phyloP scores from a whole-genome alignment of 2,888 invertebrate species.

The Drosophila pseudotalamancana region DNA sequence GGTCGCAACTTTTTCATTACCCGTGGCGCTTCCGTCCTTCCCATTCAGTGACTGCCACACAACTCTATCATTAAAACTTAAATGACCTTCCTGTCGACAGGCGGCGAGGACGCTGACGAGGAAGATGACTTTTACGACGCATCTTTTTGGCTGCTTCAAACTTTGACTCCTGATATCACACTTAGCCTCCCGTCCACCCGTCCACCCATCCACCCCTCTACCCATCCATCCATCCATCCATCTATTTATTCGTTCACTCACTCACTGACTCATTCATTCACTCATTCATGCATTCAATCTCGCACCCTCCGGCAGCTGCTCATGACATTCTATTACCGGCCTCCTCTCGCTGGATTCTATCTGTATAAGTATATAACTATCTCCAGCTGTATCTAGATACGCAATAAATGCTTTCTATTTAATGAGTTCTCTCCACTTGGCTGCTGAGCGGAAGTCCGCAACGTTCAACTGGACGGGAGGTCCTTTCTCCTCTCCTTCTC shows the following conservation, averaged over 20 bases:
- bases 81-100: constrained; percentile 73
- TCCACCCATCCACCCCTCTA: constrained; percentile 8
- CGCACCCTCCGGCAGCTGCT: constrained; percentile 57
- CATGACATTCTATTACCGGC: constrained; percentile 76
- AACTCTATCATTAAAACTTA: constrained; percentile 80
- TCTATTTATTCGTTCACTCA: constrained; percentile 22
- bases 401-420: constrained; percentile 80
- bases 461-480: constrained; percentile 2
- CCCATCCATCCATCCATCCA: constrained; percentile 21
- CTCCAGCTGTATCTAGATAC: constrained; percentile 64
- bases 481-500: neutral
- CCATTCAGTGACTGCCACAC: constrained; percentile 29
- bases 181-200: constrained; percentile 12
- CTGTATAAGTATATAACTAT: constrained; percentile 38
- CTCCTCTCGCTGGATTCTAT: constrained; percentile 27
- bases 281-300: constrained; percentile 28
- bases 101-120: constrained; percentile 6
- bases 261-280: too few species aligned
- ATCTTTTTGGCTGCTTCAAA: constrained; percentile 46
- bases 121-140: constrained; percentile 54
- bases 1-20: constrained; percentile 55
- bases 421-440: constrained; percentile 61
- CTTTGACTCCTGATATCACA: constrained; percentile 75
- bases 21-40: constrained; percentile 55
- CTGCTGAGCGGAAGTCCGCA: constrained; percentile 36